These are phyloP conservation scores for Alloplasta piceator DNA, from an alignment of 2,888 invertebrate genomes.

Conservation along the genomic window DNA sequence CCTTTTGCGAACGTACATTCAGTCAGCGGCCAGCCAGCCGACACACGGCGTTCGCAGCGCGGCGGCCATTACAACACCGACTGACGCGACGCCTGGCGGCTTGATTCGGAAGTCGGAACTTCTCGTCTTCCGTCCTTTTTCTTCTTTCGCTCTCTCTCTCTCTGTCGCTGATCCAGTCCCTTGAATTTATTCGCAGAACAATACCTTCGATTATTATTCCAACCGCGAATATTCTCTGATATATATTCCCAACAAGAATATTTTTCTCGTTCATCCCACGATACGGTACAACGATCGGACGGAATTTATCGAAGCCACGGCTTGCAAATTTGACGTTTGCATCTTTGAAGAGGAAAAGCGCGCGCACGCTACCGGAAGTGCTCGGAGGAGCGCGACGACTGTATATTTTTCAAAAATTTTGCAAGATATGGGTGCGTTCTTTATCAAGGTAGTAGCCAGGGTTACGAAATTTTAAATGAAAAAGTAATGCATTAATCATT, in stretches of 20 bases:
- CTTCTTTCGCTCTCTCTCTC: not conserved
- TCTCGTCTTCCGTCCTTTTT: not conserved
- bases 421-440: no score
- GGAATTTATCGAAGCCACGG: not conserved
- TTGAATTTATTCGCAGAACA: not conserved
- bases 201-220: not conserved
- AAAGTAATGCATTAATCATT: no score
- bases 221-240: no score
- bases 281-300: not conserved
- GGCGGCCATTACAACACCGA: constrained; percentile 70
- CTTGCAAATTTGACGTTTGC: no score
- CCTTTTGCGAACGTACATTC: constrained; percentile 65
- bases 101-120: not conserved
- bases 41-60: constrained; percentile 70
- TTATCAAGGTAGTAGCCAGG: no score
- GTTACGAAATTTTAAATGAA: no score
- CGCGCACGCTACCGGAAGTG: no score
- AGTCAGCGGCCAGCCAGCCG: constrained; percentile 70
- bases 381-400: no score
- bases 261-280: constrained; percentile 9
- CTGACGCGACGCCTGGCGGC: constrained; percentile 43
- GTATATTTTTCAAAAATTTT: no score
- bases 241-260: no score
- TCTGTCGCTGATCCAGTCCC: not conserved
- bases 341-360: no score